Base-by-base conservation (phyloP, 2,797 vertebrate genomes). In the Nasua narica region DNA sequence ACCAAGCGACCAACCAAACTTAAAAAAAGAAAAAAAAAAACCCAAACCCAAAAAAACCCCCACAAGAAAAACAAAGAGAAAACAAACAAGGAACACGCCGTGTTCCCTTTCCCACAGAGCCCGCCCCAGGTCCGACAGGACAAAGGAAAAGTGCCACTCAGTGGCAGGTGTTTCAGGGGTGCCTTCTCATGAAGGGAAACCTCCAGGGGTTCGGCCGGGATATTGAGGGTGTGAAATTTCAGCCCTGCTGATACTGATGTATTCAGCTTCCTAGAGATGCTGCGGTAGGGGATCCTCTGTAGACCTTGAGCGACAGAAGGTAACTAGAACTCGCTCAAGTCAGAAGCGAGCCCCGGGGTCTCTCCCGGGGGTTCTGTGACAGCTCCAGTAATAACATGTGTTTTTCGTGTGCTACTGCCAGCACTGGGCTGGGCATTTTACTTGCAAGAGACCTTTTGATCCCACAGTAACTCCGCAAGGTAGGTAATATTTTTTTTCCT, bases 191-290 rank as follows among this genome's bases (percentile, higher is more conserved):
- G 88, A 93, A 95, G 96, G 95, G 78, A 52, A 96, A 92, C 89
- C 89, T 67, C 91, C 89, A 85, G 94, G 96, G 96, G 94, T 96
- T 95, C 77, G 25, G 76, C 81, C 1, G 10, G 89, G 70, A 93
- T 96, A 78, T 69, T 60, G 94, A 65, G 93, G 74, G 96, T 98
- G 98, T 99, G 98, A 98, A 98, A 99, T 99, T 98, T 98, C 98
- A 99, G 94, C 98, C 98, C 97, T 97, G 87, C 94, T 2, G 72
- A 96, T 95, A 97, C 67, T 82, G 92, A 95, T 95, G 96, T 91
- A 92, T 98, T 98, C 97, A 98, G 90, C 98, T 98, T 98, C 93
- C 97, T 87, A 29, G 97, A 94, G 87, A 81, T 84, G 60, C 93
- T 93, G 74, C 85, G 96, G 92, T 96, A 98, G 95, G 87, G 97